Base-by-base conservation (phyloP, 2,797 vertebrate species). In the Macropodus opercularis region DNA sequence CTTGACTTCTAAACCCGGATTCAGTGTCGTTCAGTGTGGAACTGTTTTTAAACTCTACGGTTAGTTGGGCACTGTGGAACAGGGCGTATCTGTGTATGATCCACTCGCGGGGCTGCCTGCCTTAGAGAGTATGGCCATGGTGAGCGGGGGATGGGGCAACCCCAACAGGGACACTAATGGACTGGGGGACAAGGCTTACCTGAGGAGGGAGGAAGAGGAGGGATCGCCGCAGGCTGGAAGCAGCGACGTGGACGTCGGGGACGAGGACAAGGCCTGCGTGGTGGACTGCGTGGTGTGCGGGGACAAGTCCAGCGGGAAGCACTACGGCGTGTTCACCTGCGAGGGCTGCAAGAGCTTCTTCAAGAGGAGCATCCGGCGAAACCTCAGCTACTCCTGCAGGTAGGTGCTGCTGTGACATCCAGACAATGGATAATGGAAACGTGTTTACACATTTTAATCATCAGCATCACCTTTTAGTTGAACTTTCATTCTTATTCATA, bases 291-390 rank as follows among this genome's bases (percentile, higher is more conserved):
- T 94, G 85, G 96, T 96, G 64, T 97, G 96, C 26, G 96, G 96
- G 36, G 96, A 97, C 90, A 96, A 97, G 78, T 97, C 96, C 66
- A 98, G 96, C 3, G 96, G 96, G 40, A 98, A 98, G 49, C 96
- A 98, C 73, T 98, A 98, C 42, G 96, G 96, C 0, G 96, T 97
- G 66, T 98, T 96, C 91, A 98, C 96, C 85, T 98, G 96, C 41
- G 96, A 98, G 84, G 95, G 96, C 64, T 98, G 96, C 90, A 98
- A 98, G 91, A 98, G 96, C 91, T 98, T 98, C 90, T 98, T 98
- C 81, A 98, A 98, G 80, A 92, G 96, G 71, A 98, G 95, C 93
- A 94, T 98, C 87, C 88, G 96, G 11, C 91, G 96, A 29, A 98
- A 95, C 88, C 95, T 98, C 67, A 98, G 90, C 90, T 98, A 98